Evolutionary conservation across 1,140 invertebrate genomes (phyloP).

Genomic region (Listronotus oregonensis): DNA sequence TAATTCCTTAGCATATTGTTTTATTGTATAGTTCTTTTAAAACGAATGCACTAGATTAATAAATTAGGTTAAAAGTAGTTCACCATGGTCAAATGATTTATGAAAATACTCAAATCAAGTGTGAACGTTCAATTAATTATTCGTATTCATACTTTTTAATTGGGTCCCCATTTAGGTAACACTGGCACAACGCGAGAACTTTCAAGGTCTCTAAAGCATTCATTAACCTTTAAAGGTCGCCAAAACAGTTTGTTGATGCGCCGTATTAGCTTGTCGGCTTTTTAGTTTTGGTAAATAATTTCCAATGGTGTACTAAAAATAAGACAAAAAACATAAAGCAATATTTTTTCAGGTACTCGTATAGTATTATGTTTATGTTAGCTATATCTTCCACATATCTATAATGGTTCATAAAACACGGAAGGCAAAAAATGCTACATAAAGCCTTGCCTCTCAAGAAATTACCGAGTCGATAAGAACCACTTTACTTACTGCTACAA

Average conservation of each 20-base stretch:
- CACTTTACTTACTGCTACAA: too few relatives aligned
- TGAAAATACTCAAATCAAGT: constrained; percentile 26
- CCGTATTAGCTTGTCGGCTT: constrained; percentile 18
- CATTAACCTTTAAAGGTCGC: constrained; percentile 53
- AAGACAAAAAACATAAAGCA: too few relatives aligned
- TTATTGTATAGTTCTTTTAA: too few relatives aligned
- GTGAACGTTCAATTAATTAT: constrained; percentile 47
- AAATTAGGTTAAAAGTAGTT: not conserved
- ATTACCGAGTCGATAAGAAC: too few relatives aligned
- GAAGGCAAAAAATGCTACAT: too few relatives aligned
- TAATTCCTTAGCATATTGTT: too few relatives aligned
- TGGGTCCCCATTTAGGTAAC: constrained; percentile 30
- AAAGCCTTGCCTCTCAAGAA: too few relatives aligned
- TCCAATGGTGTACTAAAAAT: constrained; percentile 11
- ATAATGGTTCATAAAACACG: too few relatives aligned
- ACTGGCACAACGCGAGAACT: constrained; percentile 21
- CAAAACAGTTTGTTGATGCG: constrained; percentile 30
- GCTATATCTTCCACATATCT: too few relatives aligned
- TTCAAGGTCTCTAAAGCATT: constrained; percentile 52
- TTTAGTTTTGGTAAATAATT: constrained; percentile 17
- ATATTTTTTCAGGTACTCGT: too few relatives aligned
- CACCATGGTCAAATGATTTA: too few relatives aligned
- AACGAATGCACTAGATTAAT: not conserved
- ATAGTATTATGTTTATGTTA: too few relatives aligned
- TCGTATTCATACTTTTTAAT: constrained; percentile 42